phyloP scores from a whole-genome alignment of 2,888 invertebrate genomes.

The Vandiemenella viatica region DNA sequence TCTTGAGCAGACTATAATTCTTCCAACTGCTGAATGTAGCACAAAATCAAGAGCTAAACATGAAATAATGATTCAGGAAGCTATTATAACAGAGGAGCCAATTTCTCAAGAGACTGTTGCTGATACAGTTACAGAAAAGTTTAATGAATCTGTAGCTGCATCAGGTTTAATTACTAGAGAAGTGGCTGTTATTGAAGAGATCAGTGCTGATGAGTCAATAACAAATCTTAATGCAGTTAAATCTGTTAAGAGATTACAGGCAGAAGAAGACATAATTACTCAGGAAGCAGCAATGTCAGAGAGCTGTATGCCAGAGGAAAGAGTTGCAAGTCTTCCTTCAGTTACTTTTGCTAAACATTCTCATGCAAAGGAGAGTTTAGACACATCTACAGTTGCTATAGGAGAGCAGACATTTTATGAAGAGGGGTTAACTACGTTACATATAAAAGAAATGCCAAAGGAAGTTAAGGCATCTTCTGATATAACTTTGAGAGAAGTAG shows the following conservation, averaged over 20 bases:
- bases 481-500: too few relatives aligned
- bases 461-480: too few relatives aligned
- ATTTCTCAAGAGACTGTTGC: constrained; percentile 2
- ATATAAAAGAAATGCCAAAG: too few relatives aligned
- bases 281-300: not conserved
- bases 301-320: not conserved
- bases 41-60: not conserved
- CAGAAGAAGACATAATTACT: not conserved
- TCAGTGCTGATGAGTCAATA: not conserved
- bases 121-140: not conserved
- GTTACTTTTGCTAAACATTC: not conserved
- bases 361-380: too few relatives aligned
- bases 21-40: not conserved
- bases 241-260: too few relatives aligned
- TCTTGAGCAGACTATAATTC: not conserved
- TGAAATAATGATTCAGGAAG: constrained; percentile 1
- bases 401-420: too few relatives aligned
- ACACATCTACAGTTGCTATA: too few relatives aligned
- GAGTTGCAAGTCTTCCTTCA: not conserved
- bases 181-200: not conserved
- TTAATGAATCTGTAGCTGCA: not conserved
- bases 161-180: not conserved
- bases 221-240: too few relatives aligned
- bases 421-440: too few relatives aligned
- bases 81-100: constrained; percentile 9